Conservation (phyloP, 2,797 vertebrate genomes). For the Myotis pilosus region DNA sequence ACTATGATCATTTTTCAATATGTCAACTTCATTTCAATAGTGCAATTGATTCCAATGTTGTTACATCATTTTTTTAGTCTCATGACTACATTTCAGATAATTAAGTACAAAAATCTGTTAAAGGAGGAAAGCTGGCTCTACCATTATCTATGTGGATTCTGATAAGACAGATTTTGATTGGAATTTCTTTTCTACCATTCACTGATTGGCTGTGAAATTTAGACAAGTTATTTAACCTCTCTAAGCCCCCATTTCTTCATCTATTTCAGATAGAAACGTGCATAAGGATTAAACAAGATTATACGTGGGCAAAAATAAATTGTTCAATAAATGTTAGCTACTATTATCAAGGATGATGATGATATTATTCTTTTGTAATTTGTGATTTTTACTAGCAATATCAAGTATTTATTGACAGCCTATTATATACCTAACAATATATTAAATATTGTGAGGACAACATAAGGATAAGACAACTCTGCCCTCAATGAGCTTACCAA, state of each 20-base stretch:
- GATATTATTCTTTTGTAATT: neutral
- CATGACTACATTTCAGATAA: neutral
- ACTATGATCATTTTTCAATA: neutral
- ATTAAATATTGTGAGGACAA: conserved; percentile 35
- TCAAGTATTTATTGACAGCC: neutral
- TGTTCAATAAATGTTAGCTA: neutral
- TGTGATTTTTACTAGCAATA: neutral
- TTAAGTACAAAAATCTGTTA: neutral
- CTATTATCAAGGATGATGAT: neutral
- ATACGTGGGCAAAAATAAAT: neutral
- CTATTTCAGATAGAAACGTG: neutral
- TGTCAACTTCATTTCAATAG: neutral
- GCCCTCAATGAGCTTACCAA: neutral
- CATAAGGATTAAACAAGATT: neutral
- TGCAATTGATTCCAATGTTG: neutral
- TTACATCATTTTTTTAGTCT: neutral
- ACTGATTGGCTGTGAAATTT: neutral
- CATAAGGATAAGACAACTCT: neutral
- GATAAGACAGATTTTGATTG: neutral
- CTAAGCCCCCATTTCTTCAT: neutral
- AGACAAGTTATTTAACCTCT: neutral
- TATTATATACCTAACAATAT: neutral
- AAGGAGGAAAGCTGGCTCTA: neutral
- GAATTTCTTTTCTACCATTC: neutral
- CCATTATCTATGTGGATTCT: neutral